Base-by-base conservation (phyloP, 2,113 vertebrate species). In the Cebidichthys violaceus region DNA sequence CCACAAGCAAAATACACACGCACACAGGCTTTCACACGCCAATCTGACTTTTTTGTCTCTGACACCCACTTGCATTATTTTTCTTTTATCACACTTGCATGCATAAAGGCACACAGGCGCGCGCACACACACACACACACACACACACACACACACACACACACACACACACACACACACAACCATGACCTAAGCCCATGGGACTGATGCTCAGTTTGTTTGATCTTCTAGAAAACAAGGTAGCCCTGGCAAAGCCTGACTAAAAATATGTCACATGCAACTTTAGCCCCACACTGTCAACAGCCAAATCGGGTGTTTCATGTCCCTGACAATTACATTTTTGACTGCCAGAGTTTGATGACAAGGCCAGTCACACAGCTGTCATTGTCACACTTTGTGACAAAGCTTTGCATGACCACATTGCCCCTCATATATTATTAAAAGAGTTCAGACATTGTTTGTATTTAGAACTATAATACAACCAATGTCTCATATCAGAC, bases 221-320 rank as follows among this genome's bases (percentile, higher is more conserved):
- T 73, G 85, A 81, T 83, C 65, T 85, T 78, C 31, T 72, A 62
- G 71, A 85, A 89, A 88, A 90, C 77, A 90, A 78, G 86, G 72
- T 92, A 89, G 91, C 90, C 88, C 83, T 83, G 89, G 81, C 77
- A 70, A 82, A 88, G 67, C 41, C 43, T 22, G 41, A 76, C 83
- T 88, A 84, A 92, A 90, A 93, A 92, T 88, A 84, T 75, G 66
- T 76, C 3, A 50, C 86, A 86, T 75, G 82, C 77, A 86, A 83
- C 77, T 77, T 77, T 18, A 10, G 45, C 70, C 65, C 43, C 20
- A 45, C 35, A 79, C 61, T 76, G 62, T 8, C 65, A 70, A 80
- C 43, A 81, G 77, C 70, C 66, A 65, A 79, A 78, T 61, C 67
- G 70, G 39, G 41, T 62, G 66, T 86, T 89, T 90, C 82, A 83